phyloP scores from a whole-genome alignment of 2,797 vertebrate species.

The Lacerta viridis region DNA sequence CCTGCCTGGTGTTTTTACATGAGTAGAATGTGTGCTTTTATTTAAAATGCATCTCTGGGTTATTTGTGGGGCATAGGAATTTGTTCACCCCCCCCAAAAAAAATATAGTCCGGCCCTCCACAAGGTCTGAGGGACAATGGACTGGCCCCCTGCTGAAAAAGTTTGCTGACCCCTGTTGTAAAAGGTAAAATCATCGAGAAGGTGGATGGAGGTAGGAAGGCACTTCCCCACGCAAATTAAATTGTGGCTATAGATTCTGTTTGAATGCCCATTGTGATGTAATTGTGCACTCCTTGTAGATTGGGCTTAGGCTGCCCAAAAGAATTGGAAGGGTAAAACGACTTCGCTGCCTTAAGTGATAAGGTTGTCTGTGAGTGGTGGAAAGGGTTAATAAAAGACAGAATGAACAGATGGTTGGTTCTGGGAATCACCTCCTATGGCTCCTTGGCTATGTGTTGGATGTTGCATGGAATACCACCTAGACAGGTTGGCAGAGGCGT shows the following conservation, averaged over 20 bases:
- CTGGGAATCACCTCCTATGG: neutral
- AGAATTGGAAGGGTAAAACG: neutral
- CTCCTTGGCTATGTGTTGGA: no score
- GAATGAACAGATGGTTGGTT: neutral
- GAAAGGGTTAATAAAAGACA: neutral
- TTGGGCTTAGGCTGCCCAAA: neutral
- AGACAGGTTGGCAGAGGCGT: no score
- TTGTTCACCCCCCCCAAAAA: no score
- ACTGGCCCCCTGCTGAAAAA: no score
- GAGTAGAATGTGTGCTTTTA: no score
- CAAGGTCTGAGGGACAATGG: no score
- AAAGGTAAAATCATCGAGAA: neutral
- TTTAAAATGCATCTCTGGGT: no score
- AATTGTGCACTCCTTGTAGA: neutral
- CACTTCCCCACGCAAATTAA: neutral
- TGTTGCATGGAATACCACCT: no score
- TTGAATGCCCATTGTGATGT: neutral
- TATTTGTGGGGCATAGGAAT: no score
- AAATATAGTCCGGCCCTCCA: no score
- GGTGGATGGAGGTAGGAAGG: neutral
- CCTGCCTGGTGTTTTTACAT: no score
- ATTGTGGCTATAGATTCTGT: neutral
- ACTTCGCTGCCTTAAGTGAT: neutral
- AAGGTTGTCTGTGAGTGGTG: neutral
- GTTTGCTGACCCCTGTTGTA: neutral